phyloP scores from a whole-genome alignment of 2,888 invertebrate genomes.

The Homarus gammarus region DNA sequence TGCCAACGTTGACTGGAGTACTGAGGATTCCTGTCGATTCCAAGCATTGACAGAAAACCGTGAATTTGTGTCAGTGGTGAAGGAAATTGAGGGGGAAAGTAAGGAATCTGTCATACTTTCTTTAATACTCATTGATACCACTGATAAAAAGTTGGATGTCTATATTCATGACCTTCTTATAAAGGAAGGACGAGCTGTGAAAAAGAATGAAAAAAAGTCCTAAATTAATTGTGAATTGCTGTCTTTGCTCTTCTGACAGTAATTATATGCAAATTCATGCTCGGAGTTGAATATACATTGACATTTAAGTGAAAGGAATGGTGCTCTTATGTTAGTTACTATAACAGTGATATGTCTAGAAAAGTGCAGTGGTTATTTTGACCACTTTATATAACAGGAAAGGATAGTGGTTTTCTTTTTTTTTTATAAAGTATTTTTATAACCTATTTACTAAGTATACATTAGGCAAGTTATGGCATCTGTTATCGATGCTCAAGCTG shows the following conservation, averaged over 20 bases:
- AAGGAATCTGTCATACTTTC: conserved; percentile 15
- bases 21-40: conserved; percentile 87
- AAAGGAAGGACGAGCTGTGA: conserved; percentile 54
- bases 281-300: too few species aligned
- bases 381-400: neutral
- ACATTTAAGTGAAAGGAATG: neutral
- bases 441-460: neutral
- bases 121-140: conserved; percentile 66
- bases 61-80: conserved; percentile 85
- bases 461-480: neutral
- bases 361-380: neutral
- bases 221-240: neutral
- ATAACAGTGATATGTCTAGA: neutral
- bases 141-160: conserved; percentile 47
- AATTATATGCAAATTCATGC: too few species aligned
- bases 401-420: too few species aligned
- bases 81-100: conserved; percentile 14
- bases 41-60: conserved; percentile 86
- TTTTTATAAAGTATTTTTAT: neutral
- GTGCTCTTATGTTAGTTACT: neutral
- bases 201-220: neutral
- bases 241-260: too few species aligned
- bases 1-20: conserved; percentile 85
- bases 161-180: conserved; percentile 68
- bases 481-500: neutral